Percentiles rank a stretch among this genome's conserved stretches.
phyloP scores from a whole-genome alignment of 2,888 invertebrate genomes.

The Drosophila prolongata region DNA sequence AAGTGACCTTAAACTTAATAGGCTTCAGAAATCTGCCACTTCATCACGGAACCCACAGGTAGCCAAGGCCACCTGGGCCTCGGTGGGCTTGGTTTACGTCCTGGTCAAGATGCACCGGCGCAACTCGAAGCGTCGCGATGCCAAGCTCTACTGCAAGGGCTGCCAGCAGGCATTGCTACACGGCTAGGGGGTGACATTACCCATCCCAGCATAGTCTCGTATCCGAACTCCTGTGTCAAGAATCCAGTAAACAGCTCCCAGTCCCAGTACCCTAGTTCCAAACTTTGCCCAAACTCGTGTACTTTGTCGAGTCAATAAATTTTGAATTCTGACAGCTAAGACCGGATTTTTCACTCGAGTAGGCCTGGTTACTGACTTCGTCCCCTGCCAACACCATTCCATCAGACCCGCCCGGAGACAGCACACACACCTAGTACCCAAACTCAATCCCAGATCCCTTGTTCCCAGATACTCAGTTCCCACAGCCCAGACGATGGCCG shows the following conservation, averaged over 20 bases:
- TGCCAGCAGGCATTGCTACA: slow-evolving; percentile 47
- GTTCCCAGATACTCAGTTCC: background rate
- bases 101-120: slow-evolving; percentile 53
- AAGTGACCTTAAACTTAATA: slow-evolving; percentile 28
- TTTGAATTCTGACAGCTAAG: background rate
- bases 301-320: background rate
- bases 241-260: background rate
- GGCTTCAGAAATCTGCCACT: background rate
- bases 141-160: slow-evolving; percentile 42
- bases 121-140: slow-evolving; percentile 41
- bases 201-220: too few species aligned
- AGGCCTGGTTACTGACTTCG: slow-evolving; percentile 12
- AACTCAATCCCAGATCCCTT: background rate
- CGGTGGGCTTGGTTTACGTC: slow-evolving; percentile 31
- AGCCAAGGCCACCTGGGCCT: slow-evolving; percentile 37
- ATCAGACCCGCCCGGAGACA: slow-evolving; percentile 14
- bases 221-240: background rate
- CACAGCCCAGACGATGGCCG: slow-evolving; percentile 47
- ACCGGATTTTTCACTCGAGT: background rate
- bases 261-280: background rate
- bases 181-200: slow-evolving; percentile 1
- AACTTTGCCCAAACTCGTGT: background rate
- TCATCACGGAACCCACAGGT: slow-evolving; percentile 6
- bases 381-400: background rate
- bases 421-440: slow-evolving; percentile 7